Evolutionary conservation across 2,113 vertebrate species (phyloP).

Genomic region (Oreochromis aureus): DNA sequence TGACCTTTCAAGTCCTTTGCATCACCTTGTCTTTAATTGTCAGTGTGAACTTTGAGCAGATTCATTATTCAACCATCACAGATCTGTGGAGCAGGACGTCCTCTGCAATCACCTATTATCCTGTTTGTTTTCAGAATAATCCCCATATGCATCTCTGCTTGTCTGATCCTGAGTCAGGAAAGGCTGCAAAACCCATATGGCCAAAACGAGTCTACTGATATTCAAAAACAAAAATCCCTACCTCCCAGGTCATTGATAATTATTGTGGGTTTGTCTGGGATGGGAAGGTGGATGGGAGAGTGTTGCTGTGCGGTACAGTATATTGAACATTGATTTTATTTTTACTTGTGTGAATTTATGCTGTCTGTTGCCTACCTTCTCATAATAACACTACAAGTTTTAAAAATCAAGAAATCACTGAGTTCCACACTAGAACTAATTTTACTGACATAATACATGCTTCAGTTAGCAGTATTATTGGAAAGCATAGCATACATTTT

Average conservation of each 20-base stretch:
- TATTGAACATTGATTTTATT: background rate
- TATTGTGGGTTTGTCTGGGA: background rate
- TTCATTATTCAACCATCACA: slow-evolving; percentile 13
- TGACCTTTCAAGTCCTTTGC: background rate
- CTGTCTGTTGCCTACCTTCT: background rate
- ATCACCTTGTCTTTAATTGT: slow-evolving; percentile 47
- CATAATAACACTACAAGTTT: background rate
- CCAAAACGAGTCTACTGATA: background rate
- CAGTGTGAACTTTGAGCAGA: slow-evolving; percentile 46
- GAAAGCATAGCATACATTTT: background rate
- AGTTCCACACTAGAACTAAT: background rate
- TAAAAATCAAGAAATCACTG: background rate
- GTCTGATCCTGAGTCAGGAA: background rate
- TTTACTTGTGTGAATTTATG: background rate
- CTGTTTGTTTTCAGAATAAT: background rate
- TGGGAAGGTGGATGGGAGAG: background rate
- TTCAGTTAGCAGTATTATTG: background rate
- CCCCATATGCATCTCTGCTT: background rate
- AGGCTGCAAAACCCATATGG: background rate
- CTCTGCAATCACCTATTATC: background rate
- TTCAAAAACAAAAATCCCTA: background rate
- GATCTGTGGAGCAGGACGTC: background rate
- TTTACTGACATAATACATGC: background rate
- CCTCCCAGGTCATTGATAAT: background rate
- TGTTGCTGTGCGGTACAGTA: background rate